These are phyloP conservation scores for Lepidocyrtinus sp. DNA, from an alignment of 2,888 invertebrate species.

Conservation along the genomic window DNA sequence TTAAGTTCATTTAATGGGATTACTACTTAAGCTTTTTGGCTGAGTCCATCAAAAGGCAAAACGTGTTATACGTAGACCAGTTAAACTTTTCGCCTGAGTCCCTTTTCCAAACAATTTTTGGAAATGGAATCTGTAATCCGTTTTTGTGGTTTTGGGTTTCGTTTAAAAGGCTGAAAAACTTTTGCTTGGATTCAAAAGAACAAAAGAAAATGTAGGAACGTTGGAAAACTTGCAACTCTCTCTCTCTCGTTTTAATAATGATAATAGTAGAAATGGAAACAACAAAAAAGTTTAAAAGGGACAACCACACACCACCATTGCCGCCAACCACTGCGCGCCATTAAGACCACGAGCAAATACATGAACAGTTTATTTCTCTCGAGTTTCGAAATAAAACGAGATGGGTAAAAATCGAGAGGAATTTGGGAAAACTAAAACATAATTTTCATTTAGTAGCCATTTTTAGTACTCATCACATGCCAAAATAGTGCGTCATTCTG, in stretches of 20 bases:
- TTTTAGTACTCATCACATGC: not conserved
- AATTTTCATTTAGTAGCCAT: not conserved
- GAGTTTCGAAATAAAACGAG: not conserved
- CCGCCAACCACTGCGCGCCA: not conserved
- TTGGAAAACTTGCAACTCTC: not conserved
- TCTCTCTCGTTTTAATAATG: not conserved
- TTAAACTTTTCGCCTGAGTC: not conserved
- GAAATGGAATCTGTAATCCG: not conserved
- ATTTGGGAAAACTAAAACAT: not conserved
- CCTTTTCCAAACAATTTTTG: not conserved
- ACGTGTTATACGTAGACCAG: not conserved
- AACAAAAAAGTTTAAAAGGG: not conserved
- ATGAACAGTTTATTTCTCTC: not conserved
- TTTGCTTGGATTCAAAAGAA: not conserved
- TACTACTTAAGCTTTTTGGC: conserved; percentile 38
- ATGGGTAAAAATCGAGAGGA: not conserved
- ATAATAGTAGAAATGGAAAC: not conserved
- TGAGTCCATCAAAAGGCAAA: not conserved
- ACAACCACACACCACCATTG: not conserved
- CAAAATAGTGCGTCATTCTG: not conserved
- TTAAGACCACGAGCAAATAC: not conserved
- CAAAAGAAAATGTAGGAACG: not conserved
- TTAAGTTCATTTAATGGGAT: conserved; percentile 51
- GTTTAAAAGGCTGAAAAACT: not conserved
- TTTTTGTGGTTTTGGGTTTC: not conserved